These are phyloP conservation scores for Rhopalosiphum nymphaeae DNA, from an alignment of 2,888 invertebrate species.

Conservation along the genomic window DNA sequence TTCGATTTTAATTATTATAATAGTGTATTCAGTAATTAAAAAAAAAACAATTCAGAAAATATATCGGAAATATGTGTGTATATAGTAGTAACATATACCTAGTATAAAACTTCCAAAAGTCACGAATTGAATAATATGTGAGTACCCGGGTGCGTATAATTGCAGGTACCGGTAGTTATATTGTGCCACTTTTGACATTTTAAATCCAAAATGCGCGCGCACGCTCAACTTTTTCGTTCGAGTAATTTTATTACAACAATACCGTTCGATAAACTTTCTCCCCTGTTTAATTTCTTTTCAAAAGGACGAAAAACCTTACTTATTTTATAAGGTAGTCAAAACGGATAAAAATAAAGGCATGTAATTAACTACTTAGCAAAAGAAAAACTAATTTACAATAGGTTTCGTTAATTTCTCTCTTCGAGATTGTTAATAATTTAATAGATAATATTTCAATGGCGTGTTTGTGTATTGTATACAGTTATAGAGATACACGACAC, in stretches of 20 bases:
- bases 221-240: neutral
- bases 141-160: neutral
- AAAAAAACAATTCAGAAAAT: neutral
- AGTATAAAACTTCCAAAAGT: neutral
- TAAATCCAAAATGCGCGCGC: neutral
- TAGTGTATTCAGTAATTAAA: neutral
- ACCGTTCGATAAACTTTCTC: neutral
- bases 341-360: neutral
- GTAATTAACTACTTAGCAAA: neutral
- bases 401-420: neutral
- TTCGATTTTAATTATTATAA: neutral
- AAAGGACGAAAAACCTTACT: neutral
- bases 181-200: neutral
- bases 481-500: neutral
- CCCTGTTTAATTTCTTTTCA: neutral
- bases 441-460: neutral
- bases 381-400: neutral
- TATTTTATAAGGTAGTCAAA: neutral
- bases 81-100: too few relatives aligned
- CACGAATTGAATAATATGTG: neutral
- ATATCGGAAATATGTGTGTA: neutral
- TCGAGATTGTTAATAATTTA: neutral
- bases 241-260: neutral
- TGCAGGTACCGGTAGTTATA: neutral
- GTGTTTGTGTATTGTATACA: neutral